Conservation (phyloP, 2,797 vertebrate genomes). For the Protosalanx chinensis region DNA sequence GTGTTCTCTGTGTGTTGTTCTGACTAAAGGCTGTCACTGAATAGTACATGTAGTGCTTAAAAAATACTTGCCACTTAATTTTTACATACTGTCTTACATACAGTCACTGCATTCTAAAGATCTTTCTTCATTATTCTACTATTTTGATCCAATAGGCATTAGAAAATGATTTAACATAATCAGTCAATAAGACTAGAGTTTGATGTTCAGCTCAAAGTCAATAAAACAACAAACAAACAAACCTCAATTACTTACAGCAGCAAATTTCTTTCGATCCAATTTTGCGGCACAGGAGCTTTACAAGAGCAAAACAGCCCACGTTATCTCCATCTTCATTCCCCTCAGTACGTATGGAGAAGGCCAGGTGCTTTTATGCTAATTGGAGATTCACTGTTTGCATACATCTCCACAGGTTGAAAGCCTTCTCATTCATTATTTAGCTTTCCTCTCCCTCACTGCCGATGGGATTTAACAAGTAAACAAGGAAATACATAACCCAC, state of each 20-base stretch:
- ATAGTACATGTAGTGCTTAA: background rate
- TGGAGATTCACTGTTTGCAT: slow-evolving; percentile 38
- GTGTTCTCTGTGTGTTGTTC: background rate
- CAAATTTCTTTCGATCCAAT: too few species aligned
- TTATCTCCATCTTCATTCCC: slow-evolving; percentile 12
- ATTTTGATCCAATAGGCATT: too few species aligned
- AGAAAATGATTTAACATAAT: too few species aligned
- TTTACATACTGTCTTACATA: too few species aligned
- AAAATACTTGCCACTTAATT: background rate
- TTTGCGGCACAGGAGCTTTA: background rate
- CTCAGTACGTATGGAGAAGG: slow-evolving; percentile 20
- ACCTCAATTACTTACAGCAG: too few species aligned
- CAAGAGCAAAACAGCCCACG: slow-evolving; percentile 12
- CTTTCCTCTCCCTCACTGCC: slow-evolving; percentile 26
- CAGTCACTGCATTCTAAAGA: too few species aligned
- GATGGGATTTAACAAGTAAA: slow-evolving; percentile 18
- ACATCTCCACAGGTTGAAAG: slow-evolving; percentile 39
- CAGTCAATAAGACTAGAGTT: too few species aligned
- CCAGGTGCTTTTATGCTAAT: slow-evolving; percentile 29
- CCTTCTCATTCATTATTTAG: slow-evolving; percentile 55
- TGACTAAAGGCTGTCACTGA: background rate
- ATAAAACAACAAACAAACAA: too few species aligned
- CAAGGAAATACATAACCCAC: background rate
- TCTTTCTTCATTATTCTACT: too few species aligned
- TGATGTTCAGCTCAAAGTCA: too few species aligned